Conservation (phyloP, 1,140 invertebrate genomes). For the Cylas formicarius region DNA sequence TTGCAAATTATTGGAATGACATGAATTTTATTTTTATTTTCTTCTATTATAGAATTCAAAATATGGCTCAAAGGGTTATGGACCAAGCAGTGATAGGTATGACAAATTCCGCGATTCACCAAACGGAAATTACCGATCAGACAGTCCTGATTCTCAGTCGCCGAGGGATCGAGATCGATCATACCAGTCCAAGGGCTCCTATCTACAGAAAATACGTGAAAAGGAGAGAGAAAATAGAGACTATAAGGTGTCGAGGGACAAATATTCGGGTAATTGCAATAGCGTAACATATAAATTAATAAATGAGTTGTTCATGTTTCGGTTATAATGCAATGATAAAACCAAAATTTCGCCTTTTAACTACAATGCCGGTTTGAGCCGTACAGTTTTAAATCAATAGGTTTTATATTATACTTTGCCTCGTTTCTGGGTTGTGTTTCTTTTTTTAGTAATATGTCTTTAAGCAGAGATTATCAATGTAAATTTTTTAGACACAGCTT, state of each 20-base stretch:
- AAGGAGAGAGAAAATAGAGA: conserved; percentile 88
- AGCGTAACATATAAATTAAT: neutral
- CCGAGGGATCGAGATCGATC: conserved; percentile 62
- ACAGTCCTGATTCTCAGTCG: conserved; percentile 59
- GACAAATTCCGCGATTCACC: conserved; percentile 64
- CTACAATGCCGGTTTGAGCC: no score
- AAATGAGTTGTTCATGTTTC: no score
- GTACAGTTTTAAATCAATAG: no score
- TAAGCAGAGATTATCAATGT: neutral
- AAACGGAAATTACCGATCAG: conserved; percentile 69
- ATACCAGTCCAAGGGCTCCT: conserved; percentile 69
- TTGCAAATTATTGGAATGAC: neutral
- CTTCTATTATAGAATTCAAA: conserved; percentile 62
- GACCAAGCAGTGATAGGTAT: conserved; percentile 49
- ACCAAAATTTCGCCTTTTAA: no score
- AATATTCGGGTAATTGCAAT: conserved; percentile 61
- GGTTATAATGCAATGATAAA: no score
- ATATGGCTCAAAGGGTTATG: conserved; percentile 64
- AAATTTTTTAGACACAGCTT: neutral
- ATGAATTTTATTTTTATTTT: conserved; percentile 3
- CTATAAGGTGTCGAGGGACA: conserved; percentile 79
- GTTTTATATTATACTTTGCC: no score
- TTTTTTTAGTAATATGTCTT: neutral
- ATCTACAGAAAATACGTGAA: conserved; percentile 70
- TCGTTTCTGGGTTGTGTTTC: neutral